Conservation (phyloP, 2,113 vertebrate genomes). For the Leptocoma aspasia region DNA sequence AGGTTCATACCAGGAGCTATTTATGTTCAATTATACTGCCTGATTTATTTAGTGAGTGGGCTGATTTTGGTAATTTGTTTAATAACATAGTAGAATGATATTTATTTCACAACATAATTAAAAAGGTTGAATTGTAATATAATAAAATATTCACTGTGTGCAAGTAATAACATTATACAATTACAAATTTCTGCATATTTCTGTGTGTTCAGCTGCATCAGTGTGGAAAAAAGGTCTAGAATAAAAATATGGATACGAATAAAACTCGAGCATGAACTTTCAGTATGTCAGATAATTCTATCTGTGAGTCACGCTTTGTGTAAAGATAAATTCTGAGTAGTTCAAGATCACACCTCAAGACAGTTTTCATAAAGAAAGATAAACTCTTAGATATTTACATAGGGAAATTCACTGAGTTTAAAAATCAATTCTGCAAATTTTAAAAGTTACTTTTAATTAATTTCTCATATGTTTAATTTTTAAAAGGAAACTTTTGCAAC, state of each 20-base stretch:
- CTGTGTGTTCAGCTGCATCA: neutral
- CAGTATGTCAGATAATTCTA: neutral
- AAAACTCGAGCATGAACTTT: neutral
- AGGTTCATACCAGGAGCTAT: neutral
- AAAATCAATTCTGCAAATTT: neutral
- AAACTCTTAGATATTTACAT: neutral
- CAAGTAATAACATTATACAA: neutral
- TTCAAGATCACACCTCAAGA: neutral
- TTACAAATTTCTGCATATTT: neutral
- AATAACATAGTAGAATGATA: neutral
- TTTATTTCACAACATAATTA: conserved; percentile 24
- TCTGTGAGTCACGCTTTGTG: neutral
- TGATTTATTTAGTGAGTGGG: conserved; percentile 4
- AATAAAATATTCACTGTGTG: neutral
- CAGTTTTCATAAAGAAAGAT: neutral
- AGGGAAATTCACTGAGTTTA: neutral
- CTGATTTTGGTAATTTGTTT: conserved; percentile 22
- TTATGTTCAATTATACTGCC: neutral
- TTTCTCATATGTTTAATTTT: neutral
- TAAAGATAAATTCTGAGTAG: neutral
- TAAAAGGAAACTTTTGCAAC: neutral
- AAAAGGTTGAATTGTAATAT: neutral
- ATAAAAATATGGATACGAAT: neutral
- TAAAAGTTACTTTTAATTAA: neutral
- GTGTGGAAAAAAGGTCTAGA: neutral